These are phyloP conservation scores for Pseudochirops corinnae DNA, from an alignment of 2,797 vertebrate species.

Conservation along the genomic window DNA sequence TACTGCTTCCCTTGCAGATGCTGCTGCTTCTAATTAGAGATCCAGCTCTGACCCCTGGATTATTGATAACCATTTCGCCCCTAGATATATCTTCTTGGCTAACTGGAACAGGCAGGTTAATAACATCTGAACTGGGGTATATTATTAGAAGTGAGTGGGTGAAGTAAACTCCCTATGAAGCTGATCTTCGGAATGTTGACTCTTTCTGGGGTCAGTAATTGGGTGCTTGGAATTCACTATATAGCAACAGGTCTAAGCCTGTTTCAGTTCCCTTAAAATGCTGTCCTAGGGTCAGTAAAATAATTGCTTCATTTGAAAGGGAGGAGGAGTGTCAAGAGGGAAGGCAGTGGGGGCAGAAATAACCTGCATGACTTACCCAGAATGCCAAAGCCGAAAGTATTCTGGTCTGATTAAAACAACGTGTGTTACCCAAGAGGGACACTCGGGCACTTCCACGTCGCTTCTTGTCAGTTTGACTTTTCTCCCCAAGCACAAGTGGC, in stretches of 20 bases:
- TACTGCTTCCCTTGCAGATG: constrained; percentile 83
- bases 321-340: constrained; percentile 62
- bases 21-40: constrained; percentile 89
- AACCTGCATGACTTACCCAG: constrained; percentile 78
- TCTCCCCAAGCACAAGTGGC: constrained; percentile 57
- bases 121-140: constrained; percentile 85
- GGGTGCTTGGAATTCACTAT: constrained; percentile 85
- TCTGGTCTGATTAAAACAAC: constrained; percentile 73
- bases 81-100: constrained; percentile 86
- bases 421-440: constrained; percentile 69
- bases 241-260: constrained; percentile 92
- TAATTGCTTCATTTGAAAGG: constrained; percentile 87
- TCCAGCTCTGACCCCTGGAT: constrained; percentile 80
- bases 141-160: constrained; percentile 89
- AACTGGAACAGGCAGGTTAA: constrained; percentile 89
- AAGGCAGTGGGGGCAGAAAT: constrained; percentile 65
- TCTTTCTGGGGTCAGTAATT: constrained; percentile 88
- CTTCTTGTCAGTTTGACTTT: constrained; percentile 61
- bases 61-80: constrained; percentile 88
- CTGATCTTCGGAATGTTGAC: constrained; percentile 90
- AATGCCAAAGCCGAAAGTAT: constrained; percentile 77
- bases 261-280: constrained; percentile 89
- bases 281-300: constrained; percentile 87
- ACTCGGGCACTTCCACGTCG: constrained; percentile 67
- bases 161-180: constrained; percentile 89